A percentile compares a stretch with the other conserved stretches of the same genome.
These are phyloP conservation scores for Toxostoma redivivum DNA, from an alignment of 2,113 vertebrate genomes.

Conservation along the genomic window DNA sequence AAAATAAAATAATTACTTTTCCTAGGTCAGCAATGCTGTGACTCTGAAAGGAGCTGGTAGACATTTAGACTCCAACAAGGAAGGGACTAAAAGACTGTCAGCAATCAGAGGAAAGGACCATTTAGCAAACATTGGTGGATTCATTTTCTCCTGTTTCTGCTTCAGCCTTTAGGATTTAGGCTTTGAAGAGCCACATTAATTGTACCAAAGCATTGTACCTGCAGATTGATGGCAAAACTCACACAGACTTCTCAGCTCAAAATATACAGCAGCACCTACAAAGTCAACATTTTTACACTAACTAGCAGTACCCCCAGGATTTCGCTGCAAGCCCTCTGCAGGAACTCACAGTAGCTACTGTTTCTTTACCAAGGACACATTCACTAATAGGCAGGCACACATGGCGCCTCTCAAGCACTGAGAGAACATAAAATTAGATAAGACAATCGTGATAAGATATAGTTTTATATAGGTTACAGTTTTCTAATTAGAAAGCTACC, in stretches of 20 bases:
- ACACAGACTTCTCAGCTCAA: background rate
- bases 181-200: background rate
- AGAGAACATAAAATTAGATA: background rate
- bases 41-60: background rate
- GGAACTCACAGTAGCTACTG: background rate
- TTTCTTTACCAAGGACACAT: background rate
- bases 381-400: background rate
- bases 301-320: fast-evolving
- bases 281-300: background rate
- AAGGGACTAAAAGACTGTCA: background rate
- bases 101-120: background rate
- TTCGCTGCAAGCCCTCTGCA: background rate
- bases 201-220: background rate
- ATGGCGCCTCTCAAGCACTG: background rate
- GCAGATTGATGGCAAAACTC: fast-evolving
- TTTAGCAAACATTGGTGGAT: background rate
- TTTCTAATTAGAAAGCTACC: background rate
- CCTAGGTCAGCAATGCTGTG: background rate
- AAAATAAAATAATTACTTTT: background rate
- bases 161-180: background rate
- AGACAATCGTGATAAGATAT: background rate
- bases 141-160: background rate
- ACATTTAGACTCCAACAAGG: background rate
- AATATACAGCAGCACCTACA: background rate
- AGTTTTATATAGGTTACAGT: background rate